These are phyloP conservation scores for Agapornis canus DNA, from an alignment of 2,797 vertebrate species.

Conservation along the genomic window DNA sequence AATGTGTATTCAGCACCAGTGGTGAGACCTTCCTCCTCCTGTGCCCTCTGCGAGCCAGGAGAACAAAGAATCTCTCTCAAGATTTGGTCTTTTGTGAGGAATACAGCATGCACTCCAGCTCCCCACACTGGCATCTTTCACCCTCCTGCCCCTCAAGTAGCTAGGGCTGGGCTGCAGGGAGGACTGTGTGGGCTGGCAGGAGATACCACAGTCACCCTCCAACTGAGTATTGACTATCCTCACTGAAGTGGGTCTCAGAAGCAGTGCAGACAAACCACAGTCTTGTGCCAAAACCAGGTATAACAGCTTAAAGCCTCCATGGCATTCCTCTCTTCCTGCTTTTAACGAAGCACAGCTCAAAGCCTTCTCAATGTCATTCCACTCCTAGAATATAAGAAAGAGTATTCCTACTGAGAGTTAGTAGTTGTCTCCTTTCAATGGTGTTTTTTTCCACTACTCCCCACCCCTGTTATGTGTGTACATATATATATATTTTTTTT, in stretches of 20 bases:
- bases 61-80: neutral
- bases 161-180: neutral
- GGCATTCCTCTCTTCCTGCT: neutral
- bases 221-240: neutral
- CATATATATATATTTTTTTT: neutral
- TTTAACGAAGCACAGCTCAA: neutral
- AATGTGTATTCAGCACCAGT: neutral
- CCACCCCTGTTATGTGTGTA: neutral
- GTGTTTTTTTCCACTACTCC: neutral
- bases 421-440: neutral
- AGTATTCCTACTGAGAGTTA: neutral
- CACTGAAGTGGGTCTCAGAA: neutral
- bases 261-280: neutral
- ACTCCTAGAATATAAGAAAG: neutral
- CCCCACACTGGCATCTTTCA: neutral
- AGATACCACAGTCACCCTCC: neutral
- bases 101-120: fast-evolving
- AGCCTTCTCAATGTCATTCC: neutral
- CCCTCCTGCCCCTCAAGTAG: fast-evolving
- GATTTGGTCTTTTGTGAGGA: neutral
- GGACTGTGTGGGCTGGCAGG: fast-evolving
- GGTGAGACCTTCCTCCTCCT: neutral
- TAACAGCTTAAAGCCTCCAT: neutral
- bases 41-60: neutral
- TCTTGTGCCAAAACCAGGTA: neutral